phyloP scores from a whole-genome alignment of 2,113 vertebrate species.

The Megaceryle torquata region DNA sequence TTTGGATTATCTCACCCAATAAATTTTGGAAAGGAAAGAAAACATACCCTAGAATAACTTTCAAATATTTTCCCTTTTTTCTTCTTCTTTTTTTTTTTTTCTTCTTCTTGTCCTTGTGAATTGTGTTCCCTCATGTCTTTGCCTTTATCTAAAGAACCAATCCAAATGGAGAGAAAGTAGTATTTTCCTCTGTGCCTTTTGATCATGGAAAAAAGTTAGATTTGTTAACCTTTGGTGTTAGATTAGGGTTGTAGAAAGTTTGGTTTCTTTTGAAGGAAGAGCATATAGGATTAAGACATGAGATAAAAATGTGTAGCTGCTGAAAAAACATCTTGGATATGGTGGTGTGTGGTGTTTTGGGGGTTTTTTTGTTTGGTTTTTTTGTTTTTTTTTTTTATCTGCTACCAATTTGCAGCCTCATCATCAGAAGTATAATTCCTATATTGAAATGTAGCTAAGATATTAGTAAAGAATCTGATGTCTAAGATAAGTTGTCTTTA shows the following conservation, averaged over 20 bases:
- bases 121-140: background rate
- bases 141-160: background rate
- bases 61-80: background rate
- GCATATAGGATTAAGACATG: background rate
- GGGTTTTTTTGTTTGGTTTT: too few relatives aligned
- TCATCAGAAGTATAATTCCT: background rate
- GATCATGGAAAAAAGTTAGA: background rate
- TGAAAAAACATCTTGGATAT: background rate
- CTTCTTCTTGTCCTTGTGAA: background rate
- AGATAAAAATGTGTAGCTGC: background rate
- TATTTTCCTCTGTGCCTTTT: background rate
- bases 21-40: background rate
- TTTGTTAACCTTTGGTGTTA: background rate
- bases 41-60: background rate
- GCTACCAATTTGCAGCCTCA: too few relatives aligned
- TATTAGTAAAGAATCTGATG: background rate
- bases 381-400: too few relatives aligned
- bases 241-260: background rate
- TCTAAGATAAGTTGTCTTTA: background rate
- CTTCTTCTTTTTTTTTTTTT: background rate
- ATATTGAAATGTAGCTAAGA: background rate
- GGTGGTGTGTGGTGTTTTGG: too few relatives aligned
- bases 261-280: background rate
- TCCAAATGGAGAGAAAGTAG: background rate
- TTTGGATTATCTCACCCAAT: background rate